Evolutionary conservation across 2,797 vertebrate genomes (phyloP).

Genomic region (Xyrichtys novacula): DNA sequence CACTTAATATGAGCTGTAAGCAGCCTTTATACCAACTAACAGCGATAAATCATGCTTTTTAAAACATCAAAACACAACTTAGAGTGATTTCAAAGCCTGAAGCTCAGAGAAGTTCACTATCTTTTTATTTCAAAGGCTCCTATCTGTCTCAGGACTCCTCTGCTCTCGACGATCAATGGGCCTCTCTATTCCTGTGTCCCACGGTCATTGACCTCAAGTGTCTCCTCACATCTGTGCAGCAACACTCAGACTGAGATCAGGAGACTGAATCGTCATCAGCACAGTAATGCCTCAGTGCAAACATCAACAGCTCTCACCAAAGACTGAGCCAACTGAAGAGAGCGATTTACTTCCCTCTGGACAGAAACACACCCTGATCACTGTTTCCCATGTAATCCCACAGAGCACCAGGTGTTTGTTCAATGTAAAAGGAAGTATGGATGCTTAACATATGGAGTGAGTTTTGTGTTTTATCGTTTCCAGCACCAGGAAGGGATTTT

Average conservation of each 20-base stretch:
- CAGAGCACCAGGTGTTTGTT: constrained; percentile 20
- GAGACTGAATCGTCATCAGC: constrained; percentile 72
- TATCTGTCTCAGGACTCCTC: constrained; percentile 23
- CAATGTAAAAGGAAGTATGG: background rate
- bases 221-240: constrained; percentile 78
- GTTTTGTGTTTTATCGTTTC: background rate
- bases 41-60: constrained; percentile 20
- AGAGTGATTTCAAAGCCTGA: constrained; percentile 26
- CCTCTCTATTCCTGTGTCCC: constrained; percentile 71
- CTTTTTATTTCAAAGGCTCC: constrained; percentile 1
- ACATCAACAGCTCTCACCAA: constrained; percentile 66
- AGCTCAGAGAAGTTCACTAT: background rate
- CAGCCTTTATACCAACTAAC: background rate
- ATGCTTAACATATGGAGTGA: background rate
- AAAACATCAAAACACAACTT: constrained; percentile 16
- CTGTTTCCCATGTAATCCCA: constrained; percentile 23
- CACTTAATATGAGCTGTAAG: background rate
- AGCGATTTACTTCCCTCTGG: constrained; percentile 42
- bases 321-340: constrained; percentile 49
- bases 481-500: no score
- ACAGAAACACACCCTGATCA: constrained; percentile 43
- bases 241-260: constrained; percentile 75
- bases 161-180: constrained; percentile 67
- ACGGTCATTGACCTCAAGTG: constrained; percentile 73
- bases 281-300: constrained; percentile 62